These are phyloP conservation scores for Poeciliopsis occidentalis DNA, from an alignment of 2,113 vertebrate species.

Conservation along the genomic window DNA sequence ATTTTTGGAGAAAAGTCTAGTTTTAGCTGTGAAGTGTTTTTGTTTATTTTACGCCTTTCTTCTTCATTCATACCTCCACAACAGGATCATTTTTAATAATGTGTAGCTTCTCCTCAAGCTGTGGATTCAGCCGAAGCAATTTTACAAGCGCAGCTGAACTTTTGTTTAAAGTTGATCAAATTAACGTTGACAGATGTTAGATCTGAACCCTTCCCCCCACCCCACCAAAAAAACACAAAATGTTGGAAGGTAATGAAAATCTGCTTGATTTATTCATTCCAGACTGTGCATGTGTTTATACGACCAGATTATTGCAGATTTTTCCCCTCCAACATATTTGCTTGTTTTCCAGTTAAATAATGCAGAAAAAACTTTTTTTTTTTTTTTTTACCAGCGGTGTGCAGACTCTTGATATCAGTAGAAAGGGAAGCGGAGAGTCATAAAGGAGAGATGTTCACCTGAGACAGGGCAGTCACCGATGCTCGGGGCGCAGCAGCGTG, in stretches of 20 bases:
- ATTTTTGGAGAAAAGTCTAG: not conserved
- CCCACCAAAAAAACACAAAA: too few species aligned
- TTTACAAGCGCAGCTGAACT: too few species aligned
- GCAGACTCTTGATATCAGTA: constrained; percentile 18
- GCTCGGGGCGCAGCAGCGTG: constrained; percentile 64
- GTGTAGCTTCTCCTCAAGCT: too few species aligned
- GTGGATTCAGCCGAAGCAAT: too few species aligned
- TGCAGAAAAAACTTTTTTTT: not conserved
- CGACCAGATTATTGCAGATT: not conserved
- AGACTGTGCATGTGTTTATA: not conserved
- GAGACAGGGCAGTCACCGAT: constrained; percentile 64
- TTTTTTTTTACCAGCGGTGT: not conserved
- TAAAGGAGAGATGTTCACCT: constrained; percentile 77
- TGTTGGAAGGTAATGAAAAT: too few species aligned
- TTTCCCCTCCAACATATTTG: not conserved
- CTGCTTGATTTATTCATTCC: not conserved
- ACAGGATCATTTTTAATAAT: too few species aligned
- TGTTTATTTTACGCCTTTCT: too few species aligned
- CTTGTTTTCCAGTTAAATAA: not conserved
- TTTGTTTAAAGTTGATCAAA: too few species aligned
- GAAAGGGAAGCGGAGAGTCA: constrained; percentile 70
- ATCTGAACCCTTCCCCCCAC: too few species aligned
- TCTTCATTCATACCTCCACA: too few species aligned
- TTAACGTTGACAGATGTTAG: too few species aligned
- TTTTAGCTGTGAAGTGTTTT: not conserved